Percentiles rank a stretch among this genome's conserved stretches.
phyloP scores from a whole-genome alignment of 2,797 vertebrate species.

The Valencia hispanica region DNA sequence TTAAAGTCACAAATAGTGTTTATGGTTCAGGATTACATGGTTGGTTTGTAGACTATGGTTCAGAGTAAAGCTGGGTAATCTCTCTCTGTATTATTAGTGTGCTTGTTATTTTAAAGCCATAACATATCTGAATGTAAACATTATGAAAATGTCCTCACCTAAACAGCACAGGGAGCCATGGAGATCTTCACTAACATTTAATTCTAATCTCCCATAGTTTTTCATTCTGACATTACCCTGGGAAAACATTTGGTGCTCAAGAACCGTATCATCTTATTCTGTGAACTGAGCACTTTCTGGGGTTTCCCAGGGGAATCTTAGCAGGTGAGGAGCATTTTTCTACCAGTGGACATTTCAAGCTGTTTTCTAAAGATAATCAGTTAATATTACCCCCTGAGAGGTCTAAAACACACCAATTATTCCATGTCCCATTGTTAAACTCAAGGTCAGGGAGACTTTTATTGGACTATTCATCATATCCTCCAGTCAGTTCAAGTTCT shows the following conservation, averaged over 20 bases:
- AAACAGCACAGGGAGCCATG: slow-evolving; percentile 41
- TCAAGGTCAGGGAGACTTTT: slow-evolving; percentile 3
- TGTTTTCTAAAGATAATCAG: slow-evolving; percentile 18
- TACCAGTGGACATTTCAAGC: slow-evolving; percentile 41
- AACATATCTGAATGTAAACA: slow-evolving; percentile 53
- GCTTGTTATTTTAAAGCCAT: slow-evolving; percentile 11
- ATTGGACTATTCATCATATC: slow-evolving; percentile 36
- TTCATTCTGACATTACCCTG: slow-evolving; percentile 26
- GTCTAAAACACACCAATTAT: slow-evolving; percentile 36
- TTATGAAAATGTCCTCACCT: slow-evolving; percentile 65
- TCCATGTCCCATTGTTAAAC: slow-evolving; percentile 41
- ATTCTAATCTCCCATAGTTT: slow-evolving; percentile 30
- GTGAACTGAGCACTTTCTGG: slow-evolving; percentile 9
- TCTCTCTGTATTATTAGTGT: slow-evolving; percentile 33
- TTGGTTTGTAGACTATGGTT: slow-evolving; percentile 48
- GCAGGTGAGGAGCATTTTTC: slow-evolving; percentile 36
- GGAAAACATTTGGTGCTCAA: slow-evolving; percentile 25
- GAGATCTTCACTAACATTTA: slow-evolving; percentile 43
- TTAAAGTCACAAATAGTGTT: slow-evolving; percentile 14
- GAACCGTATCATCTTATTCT: slow-evolving; percentile 18
- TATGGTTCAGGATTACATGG: slow-evolving; percentile 40
- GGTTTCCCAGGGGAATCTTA: slow-evolving; percentile 31
- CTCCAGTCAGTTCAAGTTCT: slow-evolving; percentile 12
- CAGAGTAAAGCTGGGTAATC: slow-evolving; percentile 27
- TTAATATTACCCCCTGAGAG: slow-evolving; percentile 28